Base-by-base conservation (phyloP, 2,113 vertebrate genomes). In the Petrocephalus zakoni region DNA sequence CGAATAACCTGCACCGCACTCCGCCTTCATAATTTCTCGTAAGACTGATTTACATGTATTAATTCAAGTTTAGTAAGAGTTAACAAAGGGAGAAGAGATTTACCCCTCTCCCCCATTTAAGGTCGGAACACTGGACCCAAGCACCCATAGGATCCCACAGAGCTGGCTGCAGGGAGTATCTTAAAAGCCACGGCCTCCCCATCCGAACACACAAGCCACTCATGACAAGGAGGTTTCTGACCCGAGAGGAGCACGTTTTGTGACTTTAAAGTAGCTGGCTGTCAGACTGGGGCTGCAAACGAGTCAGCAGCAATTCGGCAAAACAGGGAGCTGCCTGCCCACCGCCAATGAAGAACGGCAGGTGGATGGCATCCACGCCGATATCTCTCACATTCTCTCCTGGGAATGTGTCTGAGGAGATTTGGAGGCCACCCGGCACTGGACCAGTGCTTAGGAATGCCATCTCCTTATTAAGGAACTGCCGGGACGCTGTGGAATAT, bases 321-420 rank as follows among this genome's bases (percentile, higher is more conserved):
- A 81, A 89, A 34, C 19, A 49, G 49, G 55, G 29, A 89, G 89
- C 72, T 9, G 78, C 56, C 91, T 91, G 91, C 85, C 84, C 87
- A 87, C 86, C 61, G 75, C 91, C 88, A 78, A 2, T 19, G 21
- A 51, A 89, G n/a, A 85, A 86, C 78, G 56, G 88, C 88, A 87
- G 89, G 86, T 89, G 89, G 89, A 89, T 85, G 87, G 89, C 88
- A 89, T 90, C 89, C 81, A 37, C 22, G 29, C 83, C 29, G 13
- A 89, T 89, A 91, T 92, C 90, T 88, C 52, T 87, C 82, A 81
- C 29, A 87, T 88, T 90, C 91, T 92, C 91, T 92, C 47, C 88
- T 25, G 42, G 89, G 91, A 91, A 92, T 92, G 91, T 85, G 83
- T 89, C 86, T 88, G 87, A 88, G 75, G 85, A 91, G 61, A 58